Evolutionary conservation across 2,113 vertebrate species (phyloP), one percentile per base, ranked within the genome.

Genomic region (Morone saxatilis): DNA sequence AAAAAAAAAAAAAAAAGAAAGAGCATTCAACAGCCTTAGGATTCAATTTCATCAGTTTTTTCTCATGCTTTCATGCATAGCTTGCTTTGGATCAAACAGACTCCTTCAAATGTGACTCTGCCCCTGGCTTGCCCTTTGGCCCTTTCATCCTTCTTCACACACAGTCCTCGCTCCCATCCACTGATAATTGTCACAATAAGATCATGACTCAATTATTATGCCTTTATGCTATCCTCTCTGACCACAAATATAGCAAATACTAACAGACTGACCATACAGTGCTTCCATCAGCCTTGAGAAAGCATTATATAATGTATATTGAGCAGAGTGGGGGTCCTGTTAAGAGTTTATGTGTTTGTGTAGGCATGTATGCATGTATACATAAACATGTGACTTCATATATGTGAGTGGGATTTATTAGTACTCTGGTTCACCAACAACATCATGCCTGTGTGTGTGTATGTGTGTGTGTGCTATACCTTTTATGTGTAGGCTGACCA

Each of bases 1-100:
- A 31, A 31, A 31, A 31, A 40, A 7, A 1, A 65, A 48, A 11
- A 40, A 7, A 1, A 65, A 48, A 43, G 0, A 65, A 68, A 75
- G 10, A 83, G 22, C 81, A 67, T 74, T 41, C 40, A 63, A 9
- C 31, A 66, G 47, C 79, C 81, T 66, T 38, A 22, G 68, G 81
- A 83, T 67, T 84, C 40, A 61, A 84, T 81, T 87, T 75, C 77
- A 73, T 63, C 38, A 14, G 45, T 67, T 78, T 81, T 3, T 45
- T 71, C 62, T 84, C 10, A 8, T 38, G 71, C 75, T 73, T 53
- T 78, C 50, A 73, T 83, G 82, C 75, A 51, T 54, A 50, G 76
- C 75, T 76, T 63, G 47, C 53, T 61, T 36, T 74, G 66, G 72
- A 81, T 91, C 80, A 82, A 89, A 85, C 22, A 68, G 76, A 45